Evolutionary conservation across 2,888 invertebrate species (phyloP), one percentile per base, ranked within the genome.

Genomic region (Amiota communis): DNA sequence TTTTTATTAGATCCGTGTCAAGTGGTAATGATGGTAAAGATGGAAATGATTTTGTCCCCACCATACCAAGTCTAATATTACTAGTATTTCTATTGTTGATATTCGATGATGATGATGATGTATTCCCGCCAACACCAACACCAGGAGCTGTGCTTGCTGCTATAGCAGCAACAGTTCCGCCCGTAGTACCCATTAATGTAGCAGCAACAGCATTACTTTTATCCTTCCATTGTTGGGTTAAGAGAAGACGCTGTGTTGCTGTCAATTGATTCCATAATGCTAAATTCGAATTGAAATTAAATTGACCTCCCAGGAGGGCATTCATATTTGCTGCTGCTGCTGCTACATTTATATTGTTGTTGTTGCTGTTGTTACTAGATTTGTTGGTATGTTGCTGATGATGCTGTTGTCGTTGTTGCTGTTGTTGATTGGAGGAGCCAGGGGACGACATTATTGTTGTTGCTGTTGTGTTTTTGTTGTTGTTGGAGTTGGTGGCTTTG

Each of bases 191-290:
- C 36, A 36, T 36, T 36, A 36, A 36, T 46, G 36, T 64, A 8
- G 17, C 1, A 11, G 64, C 20, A 53, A n/a, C 15, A 59, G n/a
- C 74, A n/a, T 57, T 15, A 23, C 71, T 17, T 20, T 81, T 81
- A 70, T 73, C 80, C 67, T 87, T 87, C 46, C 87, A 80, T 76
- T 87, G 88, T 65, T 88, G 87, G 2, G 87, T 88, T 46, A 88
- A 78, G 4, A 87, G 75, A 59, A 87, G 75, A 59, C 87, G 80
- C 72, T 87, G 87, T 8, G 83, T 78, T 56, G 81, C 87, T 36
- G 82, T 86, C 77, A 88, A 75, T 73, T 88, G 88, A 81, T 88
- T 88, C 89, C 89, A 88, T 49, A 88, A 77, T 1, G 89, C 87
- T 61, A 89, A 75, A 76, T 88, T 88, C 10, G 88, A 85, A 77